Evolutionary conservation across 2,113 vertebrate genomes (phyloP).

Genomic region (Reinhardtius hippoglossoides): DNA sequence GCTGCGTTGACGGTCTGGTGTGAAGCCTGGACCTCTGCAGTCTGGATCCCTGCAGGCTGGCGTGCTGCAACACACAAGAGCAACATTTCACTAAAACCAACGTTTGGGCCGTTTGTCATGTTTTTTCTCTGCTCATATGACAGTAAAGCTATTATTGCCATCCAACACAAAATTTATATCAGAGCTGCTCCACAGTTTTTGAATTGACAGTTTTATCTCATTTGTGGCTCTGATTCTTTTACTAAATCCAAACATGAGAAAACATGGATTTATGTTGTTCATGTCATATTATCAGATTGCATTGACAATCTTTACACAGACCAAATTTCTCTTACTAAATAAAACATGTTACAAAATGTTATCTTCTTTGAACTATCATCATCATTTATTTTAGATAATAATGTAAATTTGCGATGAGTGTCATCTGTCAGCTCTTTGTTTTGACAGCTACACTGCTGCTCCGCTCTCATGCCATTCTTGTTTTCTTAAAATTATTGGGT

Average conservation of each 20-base stretch:
- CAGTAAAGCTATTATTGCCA: neutral
- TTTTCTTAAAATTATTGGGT: constrained; percentile 58
- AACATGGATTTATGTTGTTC: constrained; percentile 5
- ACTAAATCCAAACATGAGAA: constrained; percentile 9
- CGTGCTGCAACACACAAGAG: constrained; percentile 67
- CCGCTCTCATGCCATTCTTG: constrained; percentile 47
- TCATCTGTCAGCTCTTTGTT: constrained; percentile 62
- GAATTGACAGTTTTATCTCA: neutral
- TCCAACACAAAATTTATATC: constrained; percentile 4
- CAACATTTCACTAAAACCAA: constrained; percentile 15
- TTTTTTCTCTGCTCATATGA: neutral
- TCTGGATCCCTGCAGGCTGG: constrained; percentile 64
- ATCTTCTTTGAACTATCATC: constrained; percentile 13
- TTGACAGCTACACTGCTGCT: constrained; percentile 54
- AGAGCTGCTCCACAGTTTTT: neutral
- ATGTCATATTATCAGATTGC: neutral
- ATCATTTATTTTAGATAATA: constrained; percentile 42
- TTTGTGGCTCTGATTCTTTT: constrained; percentile 2
- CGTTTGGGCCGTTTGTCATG: neutral
- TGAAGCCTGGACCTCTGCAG: constrained; percentile 52
- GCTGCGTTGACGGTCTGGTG: constrained; percentile 46
- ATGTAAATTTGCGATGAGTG: constrained; percentile 38
- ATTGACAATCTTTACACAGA: constrained; percentile 3
- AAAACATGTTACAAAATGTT: constrained; percentile 30
- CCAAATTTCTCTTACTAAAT: constrained; percentile 9